A percentile compares a stretch with the other conserved stretches of the same genome.
Evolutionary conservation across 2,888 invertebrate species (phyloP).

Genomic region (Eucriotettix oculatus): DNA sequence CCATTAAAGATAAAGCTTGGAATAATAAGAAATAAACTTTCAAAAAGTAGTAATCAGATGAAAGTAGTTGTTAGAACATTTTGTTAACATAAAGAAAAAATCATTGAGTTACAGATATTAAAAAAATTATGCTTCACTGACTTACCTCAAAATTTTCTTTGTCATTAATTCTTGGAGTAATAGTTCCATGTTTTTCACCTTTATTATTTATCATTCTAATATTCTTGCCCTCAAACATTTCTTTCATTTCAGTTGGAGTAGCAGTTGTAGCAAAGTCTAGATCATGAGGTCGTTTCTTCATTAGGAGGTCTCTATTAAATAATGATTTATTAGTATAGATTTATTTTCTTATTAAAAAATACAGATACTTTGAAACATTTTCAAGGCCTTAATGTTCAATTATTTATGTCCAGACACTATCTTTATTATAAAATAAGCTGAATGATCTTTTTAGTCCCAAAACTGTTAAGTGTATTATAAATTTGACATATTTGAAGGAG

Average conservation of each 20-base stretch:
- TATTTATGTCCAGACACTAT: background rate
- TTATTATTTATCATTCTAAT: slow-evolving; percentile 83
- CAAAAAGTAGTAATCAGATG: too few relatives aligned
- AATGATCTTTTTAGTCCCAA: too few relatives aligned
- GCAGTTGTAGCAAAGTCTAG: slow-evolving; percentile 96
- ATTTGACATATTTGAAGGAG: too few relatives aligned
- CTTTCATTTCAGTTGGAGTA: slow-evolving; percentile 90
- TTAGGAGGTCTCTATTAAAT: slow-evolving; percentile 51
- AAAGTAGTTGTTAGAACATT: too few relatives aligned
- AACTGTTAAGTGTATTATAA: too few relatives aligned
- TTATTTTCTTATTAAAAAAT: background rate
- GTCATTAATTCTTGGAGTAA: slow-evolving; percentile 87
- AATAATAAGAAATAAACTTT: too few relatives aligned
- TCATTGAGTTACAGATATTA: background rate
- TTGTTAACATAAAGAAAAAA: too few relatives aligned
- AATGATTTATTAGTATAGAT: slow-evolving; percentile 1
- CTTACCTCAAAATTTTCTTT: slow-evolving; percentile 78
- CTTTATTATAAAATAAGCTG: background rate
- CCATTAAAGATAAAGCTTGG: too few relatives aligned
- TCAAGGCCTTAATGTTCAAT: background rate
- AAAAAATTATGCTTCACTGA: background rate
- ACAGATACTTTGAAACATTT: background rate
- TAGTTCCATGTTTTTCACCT: slow-evolving; percentile 90
- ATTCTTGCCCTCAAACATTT: slow-evolving; percentile 69
- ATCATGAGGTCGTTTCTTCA: slow-evolving; percentile 67